Evolutionary conservation across 2,797 vertebrate genomes (phyloP).

Genomic region (Chlorospingus semifuscus): DNA sequence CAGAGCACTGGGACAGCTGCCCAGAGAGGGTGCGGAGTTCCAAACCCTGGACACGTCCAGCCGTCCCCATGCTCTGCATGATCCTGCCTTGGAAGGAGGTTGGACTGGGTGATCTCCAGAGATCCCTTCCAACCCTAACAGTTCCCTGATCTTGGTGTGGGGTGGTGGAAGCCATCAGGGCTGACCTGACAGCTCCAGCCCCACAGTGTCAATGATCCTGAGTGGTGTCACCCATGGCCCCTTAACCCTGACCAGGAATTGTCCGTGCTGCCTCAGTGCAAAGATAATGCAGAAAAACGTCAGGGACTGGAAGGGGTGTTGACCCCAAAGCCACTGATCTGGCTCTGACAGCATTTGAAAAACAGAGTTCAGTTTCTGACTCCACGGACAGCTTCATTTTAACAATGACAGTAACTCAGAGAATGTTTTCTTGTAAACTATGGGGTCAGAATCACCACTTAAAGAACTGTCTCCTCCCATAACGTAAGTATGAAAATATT

Average conservation of each 20-base stretch:
- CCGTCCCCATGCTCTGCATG: neutral
- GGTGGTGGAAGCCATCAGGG: neutral
- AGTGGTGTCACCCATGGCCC: neutral
- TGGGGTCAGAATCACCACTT: neutral
- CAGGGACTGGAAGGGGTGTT: neutral
- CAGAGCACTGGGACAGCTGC: neutral
- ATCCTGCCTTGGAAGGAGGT: neutral
- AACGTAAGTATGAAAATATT: conserved; percentile 20
- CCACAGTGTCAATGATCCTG: neutral
- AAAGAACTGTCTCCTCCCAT: neutral
- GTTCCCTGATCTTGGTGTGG: neutral
- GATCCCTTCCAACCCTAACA: neutral
- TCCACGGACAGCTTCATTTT: neutral
- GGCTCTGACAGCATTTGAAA: neutral
- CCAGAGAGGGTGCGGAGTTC: neutral
- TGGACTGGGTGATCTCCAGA: neutral
- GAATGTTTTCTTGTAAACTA: neutral
- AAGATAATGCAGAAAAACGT: neutral
- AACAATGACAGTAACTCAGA: neutral
- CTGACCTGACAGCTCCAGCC: neutral
- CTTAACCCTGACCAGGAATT: fast-evolving
- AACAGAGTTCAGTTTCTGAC: neutral
- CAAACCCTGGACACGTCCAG: neutral
- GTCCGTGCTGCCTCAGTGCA: fast-evolving
- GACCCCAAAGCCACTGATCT: neutral